A percentile compares a stretch with the other conserved stretches of the same genome.
phyloP scores from a whole-genome alignment of 1,140 invertebrate species.

The Ganaspis sp. region DNA sequence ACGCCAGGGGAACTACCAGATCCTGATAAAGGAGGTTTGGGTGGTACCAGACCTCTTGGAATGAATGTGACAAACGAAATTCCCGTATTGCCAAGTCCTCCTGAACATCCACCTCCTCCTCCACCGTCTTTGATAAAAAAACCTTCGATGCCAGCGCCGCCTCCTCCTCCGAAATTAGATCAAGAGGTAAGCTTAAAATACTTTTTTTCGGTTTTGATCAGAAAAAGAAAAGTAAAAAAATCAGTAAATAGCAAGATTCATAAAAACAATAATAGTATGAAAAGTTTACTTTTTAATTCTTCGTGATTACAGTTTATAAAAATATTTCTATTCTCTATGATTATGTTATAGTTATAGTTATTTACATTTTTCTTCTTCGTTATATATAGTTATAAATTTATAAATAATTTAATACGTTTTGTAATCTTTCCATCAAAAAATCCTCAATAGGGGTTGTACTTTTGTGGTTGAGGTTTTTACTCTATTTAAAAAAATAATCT shows the following conservation, averaged over 20 bases:
- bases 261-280: no score
- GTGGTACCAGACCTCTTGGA: slow-evolving; percentile 85
- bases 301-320: no score
- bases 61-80: slow-evolving; percentile 75
- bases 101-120: slow-evolving; percentile 76
- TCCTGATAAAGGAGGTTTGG: slow-evolving; percentile 83
- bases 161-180: slow-evolving; percentile 79
- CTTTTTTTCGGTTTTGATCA: no score
- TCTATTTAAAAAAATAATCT: slow-evolving; percentile 24
- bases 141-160: slow-evolving; percentile 67
- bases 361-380: neutral
- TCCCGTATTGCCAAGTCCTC: slow-evolving; percentile 75
- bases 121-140: slow-evolving; percentile 73
- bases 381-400: neutral
- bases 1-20: slow-evolving; percentile 86
- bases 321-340: no score
- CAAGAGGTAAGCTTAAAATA: slow-evolving; percentile 78
- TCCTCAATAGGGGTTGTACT: slow-evolving; percentile 32
- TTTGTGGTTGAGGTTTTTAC: slow-evolving; percentile 33
- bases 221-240: no score
- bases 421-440: slow-evolving; percentile 12
- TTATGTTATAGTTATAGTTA: no score
- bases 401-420: slow-evolving; percentile 38
- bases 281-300: no score
- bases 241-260: no score